phyloP scores from a whole-genome alignment of 2,797 vertebrate genomes.

The Argyrosomus regius region DNA sequence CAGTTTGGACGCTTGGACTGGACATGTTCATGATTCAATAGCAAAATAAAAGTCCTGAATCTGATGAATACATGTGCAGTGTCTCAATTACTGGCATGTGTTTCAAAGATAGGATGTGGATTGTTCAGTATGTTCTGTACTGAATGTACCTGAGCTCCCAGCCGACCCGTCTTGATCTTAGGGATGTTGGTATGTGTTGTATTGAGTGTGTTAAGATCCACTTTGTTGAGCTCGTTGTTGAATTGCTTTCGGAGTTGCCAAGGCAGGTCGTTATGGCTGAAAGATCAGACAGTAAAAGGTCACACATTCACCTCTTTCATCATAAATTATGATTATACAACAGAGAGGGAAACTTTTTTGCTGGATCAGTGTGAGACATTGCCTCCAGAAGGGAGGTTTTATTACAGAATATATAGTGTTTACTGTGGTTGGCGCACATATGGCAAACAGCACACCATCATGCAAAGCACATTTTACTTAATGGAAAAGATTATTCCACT shows the following conservation, averaged over 20 bases:
- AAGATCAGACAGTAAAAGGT: slow-evolving; percentile 28
- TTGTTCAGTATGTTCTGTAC: background rate
- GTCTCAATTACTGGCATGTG: background rate
- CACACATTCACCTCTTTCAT: background rate
- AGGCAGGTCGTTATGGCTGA: slow-evolving; percentile 94
- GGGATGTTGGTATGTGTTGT: slow-evolving; percentile 93
- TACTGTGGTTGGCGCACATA: background rate
- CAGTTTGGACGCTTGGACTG: too few relatives aligned
- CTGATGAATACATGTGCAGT: background rate
- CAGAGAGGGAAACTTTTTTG: background rate
- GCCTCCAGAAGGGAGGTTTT: slow-evolving; percentile 1
- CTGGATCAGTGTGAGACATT: background rate
- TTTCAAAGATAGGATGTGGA: background rate
- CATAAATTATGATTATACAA: slow-evolving; percentile 1
- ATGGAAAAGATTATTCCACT: slow-evolving; percentile 41
- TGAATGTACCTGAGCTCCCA: slow-evolving; percentile 91
- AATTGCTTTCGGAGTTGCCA: slow-evolving; percentile 89
- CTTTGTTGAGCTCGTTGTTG: slow-evolving; percentile 86
- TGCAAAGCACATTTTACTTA: background rate
- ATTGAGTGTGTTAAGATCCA: slow-evolving; percentile 83
- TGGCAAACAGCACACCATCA: background rate
- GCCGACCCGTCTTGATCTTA: slow-evolving; percentile 87
- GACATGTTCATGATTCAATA: background rate
- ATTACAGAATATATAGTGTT: background rate
- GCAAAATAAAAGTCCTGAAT: background rate